Percentiles rank a stretch among this genome's conserved stretches.
These are phyloP conservation scores for Agapornis roseicollis DNA, from an alignment of 2,113 vertebrate species.

Conservation along the genomic window DNA sequence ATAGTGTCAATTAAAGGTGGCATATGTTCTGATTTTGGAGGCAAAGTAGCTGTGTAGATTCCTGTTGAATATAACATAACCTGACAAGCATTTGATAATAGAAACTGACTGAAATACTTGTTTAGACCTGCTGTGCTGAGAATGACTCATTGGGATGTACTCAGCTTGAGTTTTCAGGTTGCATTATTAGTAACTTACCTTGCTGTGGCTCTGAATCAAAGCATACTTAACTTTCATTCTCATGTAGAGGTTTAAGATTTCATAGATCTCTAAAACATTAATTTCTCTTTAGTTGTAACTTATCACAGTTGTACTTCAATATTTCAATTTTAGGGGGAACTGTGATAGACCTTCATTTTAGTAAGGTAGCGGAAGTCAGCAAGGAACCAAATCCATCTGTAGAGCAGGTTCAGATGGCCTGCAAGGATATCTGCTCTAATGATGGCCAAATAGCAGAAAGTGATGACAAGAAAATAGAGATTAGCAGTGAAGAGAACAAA, in stretches of 20 bases:
- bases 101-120: not conserved
- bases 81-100: not conserved
- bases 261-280: not conserved
- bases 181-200: not conserved
- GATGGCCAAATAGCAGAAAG: constrained; percentile 32
- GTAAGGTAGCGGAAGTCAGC: not conserved
- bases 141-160: not conserved
- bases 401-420: not conserved
- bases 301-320: not conserved
- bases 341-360: not conserved
- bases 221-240: not conserved
- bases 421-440: not conserved
- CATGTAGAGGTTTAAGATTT: not conserved
- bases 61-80: not conserved
- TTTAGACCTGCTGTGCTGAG: not conserved
- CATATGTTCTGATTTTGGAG: not conserved
- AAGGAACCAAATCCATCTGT: not conserved
- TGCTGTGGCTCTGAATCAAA: not conserved
- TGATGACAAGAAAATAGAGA: constrained; percentile 20
- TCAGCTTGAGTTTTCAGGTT: not conserved
- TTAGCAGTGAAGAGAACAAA: not conserved
- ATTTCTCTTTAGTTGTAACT: not conserved
- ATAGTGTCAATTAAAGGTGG: not conserved
- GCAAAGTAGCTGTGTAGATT: not conserved
- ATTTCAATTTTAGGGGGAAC: constrained; percentile 26